Evolutionary conservation across 2,113 vertebrate genomes (phyloP).

Genomic region (Cavia porcellus): DNA sequence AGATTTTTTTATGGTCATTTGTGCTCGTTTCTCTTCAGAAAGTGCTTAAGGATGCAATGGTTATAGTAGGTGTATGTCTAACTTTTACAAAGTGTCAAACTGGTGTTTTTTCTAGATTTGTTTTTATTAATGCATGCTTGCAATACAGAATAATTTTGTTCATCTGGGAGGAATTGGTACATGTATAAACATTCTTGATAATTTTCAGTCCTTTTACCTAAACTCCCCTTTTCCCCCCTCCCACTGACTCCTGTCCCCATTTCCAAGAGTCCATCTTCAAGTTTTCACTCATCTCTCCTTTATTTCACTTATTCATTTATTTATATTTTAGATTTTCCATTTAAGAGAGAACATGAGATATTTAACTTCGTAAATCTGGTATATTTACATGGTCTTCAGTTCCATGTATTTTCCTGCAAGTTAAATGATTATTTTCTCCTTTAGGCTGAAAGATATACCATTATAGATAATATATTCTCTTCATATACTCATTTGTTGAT

Average conservation of each 20-base stretch:
- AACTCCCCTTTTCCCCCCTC: background rate
- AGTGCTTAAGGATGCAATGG: background rate
- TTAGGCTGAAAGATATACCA: background rate
- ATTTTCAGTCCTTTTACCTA: background rate
- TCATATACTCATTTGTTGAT: background rate
- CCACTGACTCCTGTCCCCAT: background rate
- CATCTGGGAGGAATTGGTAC: background rate
- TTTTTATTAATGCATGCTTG: background rate
- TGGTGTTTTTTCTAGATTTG: background rate
- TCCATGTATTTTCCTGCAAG: background rate
- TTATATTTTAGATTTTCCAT: background rate
- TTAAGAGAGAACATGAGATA: background rate
- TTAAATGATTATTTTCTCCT: background rate
- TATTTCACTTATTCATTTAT: background rate
- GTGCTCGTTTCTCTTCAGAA: background rate
- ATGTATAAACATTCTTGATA: background rate
- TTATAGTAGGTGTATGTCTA: background rate
- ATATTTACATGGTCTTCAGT: background rate
- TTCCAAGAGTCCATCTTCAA: background rate
- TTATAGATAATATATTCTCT: background rate
- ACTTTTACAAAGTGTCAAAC: background rate
- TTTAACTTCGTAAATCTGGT: background rate
- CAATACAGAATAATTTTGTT: background rate
- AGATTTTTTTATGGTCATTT: background rate
- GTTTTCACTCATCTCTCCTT: background rate